These are phyloP conservation scores for Syngnathoides biaculeatus DNA, from an alignment of 2,113 vertebrate species.

Conservation along the genomic window DNA sequence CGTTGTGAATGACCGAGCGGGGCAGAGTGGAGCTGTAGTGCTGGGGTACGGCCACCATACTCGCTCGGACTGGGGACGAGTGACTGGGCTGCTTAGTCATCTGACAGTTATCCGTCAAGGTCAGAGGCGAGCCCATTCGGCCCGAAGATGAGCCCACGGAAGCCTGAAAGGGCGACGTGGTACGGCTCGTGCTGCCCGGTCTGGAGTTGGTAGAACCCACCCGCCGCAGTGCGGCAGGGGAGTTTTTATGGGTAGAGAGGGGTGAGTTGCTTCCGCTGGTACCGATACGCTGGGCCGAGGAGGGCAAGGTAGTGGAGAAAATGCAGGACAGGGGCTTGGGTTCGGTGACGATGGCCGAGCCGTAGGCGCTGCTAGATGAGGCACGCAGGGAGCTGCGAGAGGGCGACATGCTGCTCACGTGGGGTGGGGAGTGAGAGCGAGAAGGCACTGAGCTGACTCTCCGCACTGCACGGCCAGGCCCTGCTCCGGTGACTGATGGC, in stretches of 20 bases:
- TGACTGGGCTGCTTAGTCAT: constrained; percentile 75
- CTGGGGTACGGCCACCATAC: constrained; percentile 90
- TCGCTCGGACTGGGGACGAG: constrained; percentile 81
- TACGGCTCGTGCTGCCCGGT: constrained; percentile 66
- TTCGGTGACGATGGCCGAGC: constrained; percentile 82
- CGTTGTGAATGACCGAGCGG: constrained; percentile 75
- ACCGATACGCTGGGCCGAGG: constrained; percentile 74
- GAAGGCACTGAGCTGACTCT: constrained; percentile 94
- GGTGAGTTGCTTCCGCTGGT: constrained; percentile 70
- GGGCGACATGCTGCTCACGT: constrained; percentile 82
- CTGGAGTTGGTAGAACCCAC: constrained; percentile 78
- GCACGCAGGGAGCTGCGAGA: constrained; percentile 87
- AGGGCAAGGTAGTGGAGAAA: constrained; percentile 85
- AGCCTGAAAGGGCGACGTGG: constrained; percentile 77
- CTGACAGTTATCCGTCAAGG: constrained; percentile 75
- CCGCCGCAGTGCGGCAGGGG: constrained; percentile 81
- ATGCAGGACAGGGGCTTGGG: constrained; percentile 78
- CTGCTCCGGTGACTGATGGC: constrained; percentile 50
- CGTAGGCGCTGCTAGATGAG: constrained; percentile 79
- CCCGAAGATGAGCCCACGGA: constrained; percentile 49
- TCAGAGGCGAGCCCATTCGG: constrained; percentile 83
- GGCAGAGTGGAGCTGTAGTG: constrained; percentile 85
- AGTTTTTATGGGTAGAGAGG: constrained; percentile 76
- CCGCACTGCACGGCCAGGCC: constrained; percentile 82
- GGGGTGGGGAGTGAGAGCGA: constrained; percentile 91